Base-by-base conservation (phyloP, 1,140 invertebrate species). In the Eupeodes corollae region DNA sequence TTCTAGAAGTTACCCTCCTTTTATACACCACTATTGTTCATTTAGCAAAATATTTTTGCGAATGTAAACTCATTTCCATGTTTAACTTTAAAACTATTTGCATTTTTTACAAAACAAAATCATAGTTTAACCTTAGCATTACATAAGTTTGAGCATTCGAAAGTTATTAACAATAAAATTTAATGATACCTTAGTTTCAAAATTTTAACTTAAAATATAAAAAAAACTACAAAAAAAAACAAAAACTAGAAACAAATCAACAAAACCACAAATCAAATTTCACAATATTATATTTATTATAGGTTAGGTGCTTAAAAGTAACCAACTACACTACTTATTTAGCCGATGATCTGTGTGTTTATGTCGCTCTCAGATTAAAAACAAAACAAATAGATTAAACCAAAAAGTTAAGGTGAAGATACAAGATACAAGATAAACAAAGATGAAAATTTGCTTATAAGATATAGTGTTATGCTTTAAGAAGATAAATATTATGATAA, bases 341-440 rank as follows among this genome's bases (percentile, higher is more conserved):
- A 47, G 41, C 41, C 55, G 56, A 46, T 60, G 52, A 56, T 54
- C 58, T 60, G 48, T 43, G 42, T 53, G 46, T 52, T 44, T 54
- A 46, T 46, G 46, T 37, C 44, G 19, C 21, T 38, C 49, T 44
- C 47, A 46, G 44, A 35, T 37, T 34, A 38, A 48, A 52, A 53
- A 49, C 39, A 44, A 40, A 16, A 48, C 21, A 38, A 14, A 48
- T 49, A 47, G n/a, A 35, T 49, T 44, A 48, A 58, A 44, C 55
- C 51, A 56, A 59, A 61, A 59, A 59, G 59, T 61, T 62, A 62
- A 61, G 46, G 47, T 42, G 47, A 52, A 42, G 50, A 38, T 58
- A 44, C 47, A 46, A 59, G 18, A 34, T 34, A 39, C 37, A 46
- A 47, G 49, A 49, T 48, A 46, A 48, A 50, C 42, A 42, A 44